Evolutionary conservation across 2,888 invertebrate genomes (phyloP).

Genomic region (Andrena haemorrhoa): DNA sequence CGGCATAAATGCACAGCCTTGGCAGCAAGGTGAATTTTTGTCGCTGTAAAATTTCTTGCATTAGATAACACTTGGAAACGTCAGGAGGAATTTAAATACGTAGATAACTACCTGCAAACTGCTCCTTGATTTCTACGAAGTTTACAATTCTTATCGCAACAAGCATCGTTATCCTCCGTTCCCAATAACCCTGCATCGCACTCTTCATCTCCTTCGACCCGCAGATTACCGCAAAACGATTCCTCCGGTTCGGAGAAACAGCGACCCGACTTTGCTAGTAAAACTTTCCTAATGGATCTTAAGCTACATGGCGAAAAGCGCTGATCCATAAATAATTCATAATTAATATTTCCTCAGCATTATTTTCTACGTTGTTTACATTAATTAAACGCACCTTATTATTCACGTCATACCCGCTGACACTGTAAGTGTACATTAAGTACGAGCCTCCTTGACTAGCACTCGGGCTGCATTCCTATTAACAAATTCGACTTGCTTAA

Average conservation of each 20-base stretch:
- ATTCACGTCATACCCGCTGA: conserved; percentile 98
- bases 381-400: conserved; percentile 90
- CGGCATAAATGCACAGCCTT: conserved; percentile 95
- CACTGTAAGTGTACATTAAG: conserved; percentile 98
- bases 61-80: neutral
- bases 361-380: neutral
- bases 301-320: conserved; percentile 98
- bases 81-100: neutral
- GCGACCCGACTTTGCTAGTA: conserved; percentile 95
- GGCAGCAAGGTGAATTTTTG: conserved; percentile 98
- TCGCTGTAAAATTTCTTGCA: conserved; percentile 88
- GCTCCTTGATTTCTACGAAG: conserved; percentile 93
- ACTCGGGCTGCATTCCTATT: conserved; percentile 95
- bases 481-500: conserved; percentile 26
- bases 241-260: conserved; percentile 97
- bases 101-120: conserved; percentile 90
- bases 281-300: conserved; percentile 95
- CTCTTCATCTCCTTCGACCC: conserved; percentile 98
- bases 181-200: conserved; percentile 98
- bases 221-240: conserved; percentile 97
- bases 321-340: conserved; percentile 85
- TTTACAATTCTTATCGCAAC: conserved; percentile 97
- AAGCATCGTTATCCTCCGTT: conserved; percentile 96
- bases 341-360: conserved; percentile 11
- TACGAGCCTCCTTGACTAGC: conserved; percentile 97